phyloP scores from a whole-genome alignment of 2,797 vertebrate species.

The Enteromius fasciolatus region DNA sequence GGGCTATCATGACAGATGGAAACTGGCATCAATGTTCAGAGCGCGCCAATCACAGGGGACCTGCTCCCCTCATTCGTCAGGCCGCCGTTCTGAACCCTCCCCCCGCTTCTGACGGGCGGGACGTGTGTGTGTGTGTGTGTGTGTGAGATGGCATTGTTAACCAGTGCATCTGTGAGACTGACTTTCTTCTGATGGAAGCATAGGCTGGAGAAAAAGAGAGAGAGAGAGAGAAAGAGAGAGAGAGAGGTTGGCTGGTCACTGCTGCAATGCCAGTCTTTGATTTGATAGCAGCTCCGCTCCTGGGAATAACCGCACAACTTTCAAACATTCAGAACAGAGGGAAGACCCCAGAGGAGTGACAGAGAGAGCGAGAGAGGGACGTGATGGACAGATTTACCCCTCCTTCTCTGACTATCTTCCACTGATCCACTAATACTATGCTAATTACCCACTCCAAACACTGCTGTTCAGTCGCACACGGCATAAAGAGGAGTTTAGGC shows the following conservation, averaged over 20 bases:
- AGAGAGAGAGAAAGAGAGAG: conserved; percentile 80
- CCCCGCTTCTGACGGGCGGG: conserved; percentile 58
- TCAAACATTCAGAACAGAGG: conserved; percentile 88
- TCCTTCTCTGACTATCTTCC: conserved; percentile 72
- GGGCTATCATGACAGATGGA: conserved; percentile 99
- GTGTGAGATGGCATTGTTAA: conserved; percentile 98
- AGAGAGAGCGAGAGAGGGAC: conserved; percentile 61
- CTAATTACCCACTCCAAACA: conserved; percentile 64
- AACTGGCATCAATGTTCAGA: conserved; percentile 99
- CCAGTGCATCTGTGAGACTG: conserved; percentile 99
- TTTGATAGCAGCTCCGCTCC: conserved; percentile 90
- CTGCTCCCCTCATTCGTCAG: conserved; percentile 99
- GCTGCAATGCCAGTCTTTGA: conserved; percentile 97
- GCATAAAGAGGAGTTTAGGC: background rate
- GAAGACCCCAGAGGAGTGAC: conserved; percentile 76
- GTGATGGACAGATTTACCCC: conserved; percentile 60
- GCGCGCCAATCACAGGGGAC: conserved; percentile 99
- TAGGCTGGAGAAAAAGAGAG: conserved; percentile 86
- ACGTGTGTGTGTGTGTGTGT: conserved; percentile 29
- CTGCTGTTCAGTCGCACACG: background rate
- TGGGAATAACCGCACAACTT: conserved; percentile 93
- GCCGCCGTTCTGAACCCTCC: conserved; percentile 96
- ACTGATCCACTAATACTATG: conserved; percentile 78
- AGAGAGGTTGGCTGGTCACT: conserved; percentile 87
- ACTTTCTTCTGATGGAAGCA: conserved; percentile 99